These are phyloP conservation scores for Cercopithecus hamlyni DNA, from an alignment of 2,797 vertebrate species.

Conservation along the genomic window DNA sequence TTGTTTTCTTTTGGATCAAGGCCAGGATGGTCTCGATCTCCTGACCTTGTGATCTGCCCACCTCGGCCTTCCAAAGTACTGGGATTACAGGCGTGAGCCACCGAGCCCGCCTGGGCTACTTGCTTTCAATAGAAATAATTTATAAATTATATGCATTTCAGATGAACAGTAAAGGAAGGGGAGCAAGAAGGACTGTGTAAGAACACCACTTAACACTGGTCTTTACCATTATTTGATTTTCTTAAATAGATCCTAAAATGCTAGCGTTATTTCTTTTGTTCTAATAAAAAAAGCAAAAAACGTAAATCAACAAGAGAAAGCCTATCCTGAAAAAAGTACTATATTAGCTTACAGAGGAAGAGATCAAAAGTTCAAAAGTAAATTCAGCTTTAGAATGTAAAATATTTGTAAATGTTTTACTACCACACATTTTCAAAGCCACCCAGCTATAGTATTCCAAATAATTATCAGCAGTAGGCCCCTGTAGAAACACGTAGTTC, in stretches of 20 bases:
- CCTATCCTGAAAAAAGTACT: slow-evolving; percentile 10
- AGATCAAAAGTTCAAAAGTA: neutral
- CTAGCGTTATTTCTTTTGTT: neutral
- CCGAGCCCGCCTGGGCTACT: neutral
- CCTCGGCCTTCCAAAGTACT: no score
- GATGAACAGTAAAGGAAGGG: neutral
- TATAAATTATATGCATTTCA: neutral
- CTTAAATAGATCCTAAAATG: slow-evolving; percentile 1
- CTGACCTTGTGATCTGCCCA: no score
- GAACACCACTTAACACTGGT: neutral
- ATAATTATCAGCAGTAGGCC: neutral
- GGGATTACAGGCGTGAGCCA: no score
- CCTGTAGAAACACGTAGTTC: neutral
- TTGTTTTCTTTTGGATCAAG: no score
- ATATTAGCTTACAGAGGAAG: neutral
- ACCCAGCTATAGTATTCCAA: neutral
- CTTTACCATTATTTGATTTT: slow-evolving; percentile 22
- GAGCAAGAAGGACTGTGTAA: neutral
- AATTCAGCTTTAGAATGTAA: slow-evolving; percentile 18
- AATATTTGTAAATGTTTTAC: slow-evolving; percentile 25
- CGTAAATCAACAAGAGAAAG: neutral
- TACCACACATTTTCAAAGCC: neutral
- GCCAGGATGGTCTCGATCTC: no score
- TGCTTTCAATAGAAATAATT: slow-evolving; percentile 38
- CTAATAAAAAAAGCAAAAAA: slow-evolving; percentile 32